phyloP scores from a whole-genome alignment of 2,797 vertebrate genomes.

The Synaphobranchus kaupii region DNA sequence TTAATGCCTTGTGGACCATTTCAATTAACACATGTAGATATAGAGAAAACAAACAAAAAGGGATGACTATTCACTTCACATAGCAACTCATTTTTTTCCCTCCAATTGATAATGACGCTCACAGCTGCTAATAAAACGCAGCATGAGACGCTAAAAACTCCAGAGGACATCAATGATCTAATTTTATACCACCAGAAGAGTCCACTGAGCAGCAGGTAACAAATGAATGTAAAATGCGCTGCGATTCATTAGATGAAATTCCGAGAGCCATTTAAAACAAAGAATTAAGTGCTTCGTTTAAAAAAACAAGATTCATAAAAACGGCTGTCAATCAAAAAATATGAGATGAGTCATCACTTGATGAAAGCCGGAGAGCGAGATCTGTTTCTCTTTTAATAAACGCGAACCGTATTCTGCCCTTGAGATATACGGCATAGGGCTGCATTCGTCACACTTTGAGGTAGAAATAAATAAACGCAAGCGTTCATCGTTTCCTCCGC shows the following conservation, averaged over 20 bases:
- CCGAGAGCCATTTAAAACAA: background rate
- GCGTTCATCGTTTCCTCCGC: background rate
- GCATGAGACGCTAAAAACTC: slow-evolving; percentile 23
- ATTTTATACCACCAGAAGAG: slow-evolving; percentile 21
- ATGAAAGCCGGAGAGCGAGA: background rate
- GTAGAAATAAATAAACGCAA: background rate
- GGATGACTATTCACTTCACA: background rate
- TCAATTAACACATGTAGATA: no score
- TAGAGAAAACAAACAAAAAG: background rate
- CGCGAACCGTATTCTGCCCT: background rate
- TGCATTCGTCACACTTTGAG: background rate
- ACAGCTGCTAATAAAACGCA: slow-evolving; percentile 30
- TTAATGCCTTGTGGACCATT: no score
- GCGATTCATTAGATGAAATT: slow-evolving; percentile 22
- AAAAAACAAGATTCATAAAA: slow-evolving; percentile 16
- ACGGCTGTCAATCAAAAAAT: background rate
- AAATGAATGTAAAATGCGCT: background rate
- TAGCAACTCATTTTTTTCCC: background rate
- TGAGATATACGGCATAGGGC: background rate
- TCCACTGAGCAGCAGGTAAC: background rate
- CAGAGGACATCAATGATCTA: background rate
- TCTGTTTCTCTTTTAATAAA: background rate
- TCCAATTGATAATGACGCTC: slow-evolving; percentile 11
- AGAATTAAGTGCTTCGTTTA: background rate
- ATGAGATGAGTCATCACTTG: background rate